Percentiles rank a stretch among this genome's conserved stretches.
These are phyloP conservation scores for Muricea muricata DNA, from an alignment of 92 coral and sea anemone species.

Conservation along the genomic window DNA sequence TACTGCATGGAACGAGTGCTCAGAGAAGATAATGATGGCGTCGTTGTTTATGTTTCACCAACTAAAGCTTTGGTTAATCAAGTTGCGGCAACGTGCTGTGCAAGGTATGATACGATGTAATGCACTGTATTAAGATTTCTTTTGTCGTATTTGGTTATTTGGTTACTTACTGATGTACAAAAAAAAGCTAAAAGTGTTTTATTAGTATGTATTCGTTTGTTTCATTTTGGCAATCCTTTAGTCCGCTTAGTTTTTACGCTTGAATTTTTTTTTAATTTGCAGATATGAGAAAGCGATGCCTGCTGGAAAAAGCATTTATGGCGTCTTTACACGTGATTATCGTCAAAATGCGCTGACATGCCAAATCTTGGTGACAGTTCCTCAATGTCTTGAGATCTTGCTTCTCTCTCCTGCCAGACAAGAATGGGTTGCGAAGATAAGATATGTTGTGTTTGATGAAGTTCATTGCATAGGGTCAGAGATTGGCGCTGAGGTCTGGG, in stretches of 20 bases:
- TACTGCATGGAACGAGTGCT: constrained; percentile 84
- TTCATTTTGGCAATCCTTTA: no score
- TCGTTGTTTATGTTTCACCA: constrained; percentile 81
- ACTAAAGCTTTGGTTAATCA: constrained; percentile 83
- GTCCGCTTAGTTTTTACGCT: no score
- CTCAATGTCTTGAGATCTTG: constrained; percentile 76
- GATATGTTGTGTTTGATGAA: constrained; percentile 82
- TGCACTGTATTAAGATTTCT: background rate
- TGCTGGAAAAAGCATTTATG: constrained; percentile 65
- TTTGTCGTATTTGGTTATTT: no score
- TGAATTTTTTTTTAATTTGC: background rate
- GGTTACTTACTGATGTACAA: no score
- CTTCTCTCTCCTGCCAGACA: constrained; percentile 74
- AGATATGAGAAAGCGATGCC: constrained; percentile 59
- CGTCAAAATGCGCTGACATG: constrained; percentile 59
- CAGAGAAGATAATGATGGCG: constrained; percentile 65
- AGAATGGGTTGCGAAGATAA: constrained; percentile 73
- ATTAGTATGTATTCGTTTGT: no score
- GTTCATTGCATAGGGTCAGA: constrained; percentile 83
- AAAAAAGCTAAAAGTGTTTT: no score
- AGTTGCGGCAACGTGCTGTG: constrained; percentile 76
- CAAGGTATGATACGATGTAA: constrained; percentile 45
- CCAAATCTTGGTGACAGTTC: constrained; percentile 83
- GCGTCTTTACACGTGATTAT: constrained; percentile 78
- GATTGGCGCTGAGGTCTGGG: constrained; percentile 85